Conservation (phyloP, 2,888 invertebrate genomes). For the Scaptomyza tumidula region DNA sequence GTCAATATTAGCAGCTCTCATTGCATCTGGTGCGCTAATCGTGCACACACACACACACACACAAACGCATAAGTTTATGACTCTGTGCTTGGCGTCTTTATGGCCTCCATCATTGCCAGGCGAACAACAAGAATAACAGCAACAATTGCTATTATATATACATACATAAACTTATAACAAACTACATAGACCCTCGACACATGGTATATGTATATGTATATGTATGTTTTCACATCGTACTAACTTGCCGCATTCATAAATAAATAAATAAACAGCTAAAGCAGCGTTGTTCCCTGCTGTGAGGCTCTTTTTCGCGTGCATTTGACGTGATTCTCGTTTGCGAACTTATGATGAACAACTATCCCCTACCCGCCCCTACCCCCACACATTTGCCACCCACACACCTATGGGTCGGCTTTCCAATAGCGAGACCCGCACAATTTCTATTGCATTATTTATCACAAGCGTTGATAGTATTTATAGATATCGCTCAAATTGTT, state of each 20-base stretch:
- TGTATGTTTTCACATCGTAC: constrained; percentile 2
- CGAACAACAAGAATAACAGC: constrained; percentile 21
- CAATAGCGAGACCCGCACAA: constrained; percentile 35
- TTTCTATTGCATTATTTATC: constrained; percentile 73
- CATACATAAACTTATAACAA: constrained; percentile 13
- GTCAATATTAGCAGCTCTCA: constrained; percentile 49
- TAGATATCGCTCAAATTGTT: constrained; percentile 44
- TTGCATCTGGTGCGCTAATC: constrained; percentile 43
- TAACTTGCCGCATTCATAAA: constrained; percentile 64
- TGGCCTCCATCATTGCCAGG: constrained; percentile 67
- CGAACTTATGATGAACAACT: constrained; percentile 55
- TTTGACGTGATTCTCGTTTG: constrained; percentile 54
- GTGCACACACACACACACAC: constrained; percentile 20
- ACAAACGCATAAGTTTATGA: neutral
- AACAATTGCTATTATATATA: constrained; percentile 34
- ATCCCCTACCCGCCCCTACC: neutral
- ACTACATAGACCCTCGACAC: constrained; percentile 3
- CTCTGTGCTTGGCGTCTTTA: constrained; percentile 47
- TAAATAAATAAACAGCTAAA: constrained; percentile 58
- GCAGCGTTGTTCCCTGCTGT: constrained; percentile 12
- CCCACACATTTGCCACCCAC: neutral
- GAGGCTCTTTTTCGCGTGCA: constrained; percentile 49
- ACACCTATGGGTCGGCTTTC: neutral
- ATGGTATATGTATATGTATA: neutral
- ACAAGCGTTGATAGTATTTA: constrained; percentile 58